These are phyloP conservation scores for Porphyrio hochstetteri DNA, from an alignment of 2,113 vertebrate species.

Conservation along the genomic window DNA sequence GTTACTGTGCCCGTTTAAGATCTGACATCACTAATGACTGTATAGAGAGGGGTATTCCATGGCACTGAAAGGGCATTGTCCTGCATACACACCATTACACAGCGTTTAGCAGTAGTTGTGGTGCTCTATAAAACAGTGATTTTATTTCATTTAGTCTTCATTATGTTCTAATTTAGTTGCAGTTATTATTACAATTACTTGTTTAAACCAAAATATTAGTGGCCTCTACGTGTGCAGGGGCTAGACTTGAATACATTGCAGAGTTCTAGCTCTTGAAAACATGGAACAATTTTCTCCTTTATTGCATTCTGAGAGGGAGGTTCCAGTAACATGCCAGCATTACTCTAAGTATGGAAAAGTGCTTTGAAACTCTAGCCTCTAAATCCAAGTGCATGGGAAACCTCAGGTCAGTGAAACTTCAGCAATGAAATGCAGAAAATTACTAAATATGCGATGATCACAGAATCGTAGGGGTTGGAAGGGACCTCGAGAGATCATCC, in stretches of 20 bases:
- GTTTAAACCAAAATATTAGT: neutral
- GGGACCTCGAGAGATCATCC: too few relatives aligned
- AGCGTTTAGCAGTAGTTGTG: neutral
- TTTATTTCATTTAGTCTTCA: neutral
- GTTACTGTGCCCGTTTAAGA: neutral
- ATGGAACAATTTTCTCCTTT: neutral
- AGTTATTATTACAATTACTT: neutral
- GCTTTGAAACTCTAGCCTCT: neutral
- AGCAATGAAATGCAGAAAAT: neutral
- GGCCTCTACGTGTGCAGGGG: neutral
- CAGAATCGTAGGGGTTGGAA: too few relatives aligned
- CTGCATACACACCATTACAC: rapidly evolving
- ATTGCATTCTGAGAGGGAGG: neutral
- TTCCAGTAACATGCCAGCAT: neutral
- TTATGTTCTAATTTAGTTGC: neutral
- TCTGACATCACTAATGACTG: neutral
- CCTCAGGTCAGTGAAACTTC: neutral
- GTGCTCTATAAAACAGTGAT: neutral
- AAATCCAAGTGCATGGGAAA: neutral
- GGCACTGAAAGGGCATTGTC: neutral
- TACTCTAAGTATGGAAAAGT: neutral
- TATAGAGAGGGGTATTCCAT: neutral
- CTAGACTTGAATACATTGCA: neutral
- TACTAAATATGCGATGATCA: neutral
- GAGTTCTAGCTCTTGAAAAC: neutral